Evolutionary conservation across 2,888 invertebrate genomes (phyloP).

Genomic region (Ferrisia virgata): DNA sequence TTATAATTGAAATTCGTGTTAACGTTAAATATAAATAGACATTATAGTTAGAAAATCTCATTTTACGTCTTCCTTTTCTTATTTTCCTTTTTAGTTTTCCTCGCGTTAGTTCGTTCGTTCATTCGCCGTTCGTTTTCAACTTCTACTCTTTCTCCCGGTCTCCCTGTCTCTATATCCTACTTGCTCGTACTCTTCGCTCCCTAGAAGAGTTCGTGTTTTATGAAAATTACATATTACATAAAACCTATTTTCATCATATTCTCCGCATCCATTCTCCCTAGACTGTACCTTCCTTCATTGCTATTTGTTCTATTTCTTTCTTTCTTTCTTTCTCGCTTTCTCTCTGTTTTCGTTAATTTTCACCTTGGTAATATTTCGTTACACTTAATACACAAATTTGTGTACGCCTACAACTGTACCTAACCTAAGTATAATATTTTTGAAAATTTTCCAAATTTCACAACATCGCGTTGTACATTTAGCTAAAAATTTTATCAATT

Average conservation of each 20-base stretch:
- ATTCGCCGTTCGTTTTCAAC: neutral
- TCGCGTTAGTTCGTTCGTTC: neutral
- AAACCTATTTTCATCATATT: neutral
- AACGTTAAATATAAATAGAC: slow-evolving; percentile 39
- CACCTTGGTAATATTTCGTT: neutral
- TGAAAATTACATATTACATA: slow-evolving; percentile 16
- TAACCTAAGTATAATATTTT: too few relatives aligned
- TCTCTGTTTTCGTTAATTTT: neutral
- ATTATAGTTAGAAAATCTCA: slow-evolving; percentile 34
- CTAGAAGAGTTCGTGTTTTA: neutral
- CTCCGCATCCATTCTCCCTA: neutral
- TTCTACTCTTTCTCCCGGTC: neutral
- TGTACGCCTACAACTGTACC: too few relatives aligned
- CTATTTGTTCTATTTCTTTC: neutral
- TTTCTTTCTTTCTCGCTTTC: neutral
- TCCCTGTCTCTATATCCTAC: neutral
- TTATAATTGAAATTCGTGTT: slow-evolving; percentile 45
- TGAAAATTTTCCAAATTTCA: neutral
- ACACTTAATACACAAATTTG: neutral
- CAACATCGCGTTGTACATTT: too few relatives aligned
- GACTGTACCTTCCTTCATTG: too few relatives aligned
- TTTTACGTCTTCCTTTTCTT: slow-evolving; percentile 35
- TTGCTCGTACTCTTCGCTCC: neutral
- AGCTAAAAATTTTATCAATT: too few relatives aligned
- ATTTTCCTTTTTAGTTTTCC: slow-evolving; percentile 7